phyloP scores from a whole-genome alignment of 2,113 vertebrate genomes.

The Lepisosteus oculatus region DNA sequence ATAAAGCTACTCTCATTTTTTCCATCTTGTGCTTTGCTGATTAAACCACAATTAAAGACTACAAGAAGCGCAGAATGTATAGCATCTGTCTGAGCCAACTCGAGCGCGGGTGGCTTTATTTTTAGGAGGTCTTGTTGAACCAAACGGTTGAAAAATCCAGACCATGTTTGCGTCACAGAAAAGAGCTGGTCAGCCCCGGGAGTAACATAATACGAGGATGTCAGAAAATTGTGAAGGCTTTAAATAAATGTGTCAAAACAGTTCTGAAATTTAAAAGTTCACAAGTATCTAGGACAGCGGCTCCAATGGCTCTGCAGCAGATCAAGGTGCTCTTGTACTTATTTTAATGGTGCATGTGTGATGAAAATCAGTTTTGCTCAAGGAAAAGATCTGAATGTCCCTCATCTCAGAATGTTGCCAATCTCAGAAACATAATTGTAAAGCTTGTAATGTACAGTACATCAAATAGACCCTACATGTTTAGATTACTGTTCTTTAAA shows the following conservation, averaged over 20 bases:
- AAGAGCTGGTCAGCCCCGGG: slow-evolving; percentile 25
- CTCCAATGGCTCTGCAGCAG: no score
- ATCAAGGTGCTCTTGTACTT: no score
- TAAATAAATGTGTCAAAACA: neutral
- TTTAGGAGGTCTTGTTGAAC: slow-evolving; percentile 35
- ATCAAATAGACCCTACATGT: no score
- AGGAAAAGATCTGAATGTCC: no score
- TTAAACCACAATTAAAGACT: slow-evolving; percentile 53
- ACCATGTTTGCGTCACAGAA: slow-evolving; percentile 37
- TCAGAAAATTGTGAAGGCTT: neutral
- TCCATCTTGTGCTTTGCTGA: slow-evolving; percentile 42
- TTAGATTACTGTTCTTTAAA: no score
- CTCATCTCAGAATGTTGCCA: no score
- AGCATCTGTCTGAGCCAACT: slow-evolving; percentile 45
- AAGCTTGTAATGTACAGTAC: no score
- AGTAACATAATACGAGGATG: neutral
- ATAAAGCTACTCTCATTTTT: slow-evolving; percentile 32
- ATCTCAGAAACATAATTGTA: no score
- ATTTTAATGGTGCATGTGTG: no score
- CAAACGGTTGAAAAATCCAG: slow-evolving; percentile 29
- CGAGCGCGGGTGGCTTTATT: slow-evolving; percentile 36
- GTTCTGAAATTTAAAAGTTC: neutral
- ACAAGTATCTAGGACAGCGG: no score
- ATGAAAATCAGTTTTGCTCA: no score
- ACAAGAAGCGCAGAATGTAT: slow-evolving; percentile 12